Evolutionary conservation across 2,888 invertebrate species (phyloP).

Genomic region (Brassicogethes aeneus): DNA sequence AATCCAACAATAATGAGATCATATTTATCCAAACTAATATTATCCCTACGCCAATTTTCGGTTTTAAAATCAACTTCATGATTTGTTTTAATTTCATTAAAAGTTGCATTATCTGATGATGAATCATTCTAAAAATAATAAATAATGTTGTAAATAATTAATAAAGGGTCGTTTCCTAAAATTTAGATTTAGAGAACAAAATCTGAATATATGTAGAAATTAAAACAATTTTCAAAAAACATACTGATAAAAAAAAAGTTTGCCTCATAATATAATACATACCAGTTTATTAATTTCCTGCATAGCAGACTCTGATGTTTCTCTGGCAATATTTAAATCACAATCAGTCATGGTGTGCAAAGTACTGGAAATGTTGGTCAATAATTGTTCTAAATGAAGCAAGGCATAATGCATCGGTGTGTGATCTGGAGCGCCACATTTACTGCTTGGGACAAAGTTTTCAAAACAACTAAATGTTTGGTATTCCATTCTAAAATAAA

Average conservation of each 20-base stretch:
- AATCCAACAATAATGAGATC: slow-evolving; percentile 67
- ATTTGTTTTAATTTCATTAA: neutral
- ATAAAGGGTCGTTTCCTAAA: neutral
- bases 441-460: slow-evolving; percentile 77
- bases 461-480: slow-evolving; percentile 81
- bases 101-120: slow-evolving; percentile 1
- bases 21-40: slow-evolving; percentile 16
- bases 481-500: slow-evolving; percentile 59
- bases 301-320: slow-evolving; percentile 19
- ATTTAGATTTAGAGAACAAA: neutral
- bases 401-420: slow-evolving; percentile 63
- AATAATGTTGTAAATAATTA: too few relatives aligned
- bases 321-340: slow-evolving; percentile 41
- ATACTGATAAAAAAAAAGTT: too few relatives aligned
- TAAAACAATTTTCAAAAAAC: too few relatives aligned
- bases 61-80: neutral
- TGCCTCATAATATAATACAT: too few relatives aligned
- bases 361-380: slow-evolving; percentile 48
- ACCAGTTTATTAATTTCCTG: slow-evolving; percentile 9
- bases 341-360: slow-evolving; percentile 48
- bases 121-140: slow-evolving; percentile 1
- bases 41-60: neutral
- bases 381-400: slow-evolving; percentile 59
- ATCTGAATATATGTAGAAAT: too few relatives aligned
- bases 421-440: slow-evolving; percentile 75